Conservation (phyloP, 2,888 invertebrate genomes). For the Trichopoda pennipes region DNA sequence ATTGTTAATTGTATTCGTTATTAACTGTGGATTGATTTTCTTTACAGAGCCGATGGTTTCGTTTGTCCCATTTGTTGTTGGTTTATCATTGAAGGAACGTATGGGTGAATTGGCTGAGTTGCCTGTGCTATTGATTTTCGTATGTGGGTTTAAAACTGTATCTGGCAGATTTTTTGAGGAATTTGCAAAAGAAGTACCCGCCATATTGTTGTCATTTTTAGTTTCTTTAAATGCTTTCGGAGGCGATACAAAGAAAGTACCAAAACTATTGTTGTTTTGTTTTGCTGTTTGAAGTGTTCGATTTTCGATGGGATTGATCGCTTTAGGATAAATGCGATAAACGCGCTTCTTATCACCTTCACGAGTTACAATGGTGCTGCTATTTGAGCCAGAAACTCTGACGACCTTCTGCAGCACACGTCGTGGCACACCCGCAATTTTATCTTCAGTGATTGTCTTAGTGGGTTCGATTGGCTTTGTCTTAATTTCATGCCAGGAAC, state of each 20-base stretch:
- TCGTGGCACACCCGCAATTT: conserved; percentile 32
- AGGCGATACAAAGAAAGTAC: conserved; percentile 26
- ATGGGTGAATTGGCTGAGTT: not conserved
- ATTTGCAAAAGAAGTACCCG: conserved; percentile 46
- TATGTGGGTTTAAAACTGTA: not conserved
- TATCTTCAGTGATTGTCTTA: not conserved
- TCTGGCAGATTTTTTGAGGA: not conserved
- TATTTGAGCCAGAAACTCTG: conserved; percentile 54
- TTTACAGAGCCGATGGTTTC: not conserved
- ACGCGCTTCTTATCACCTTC: conserved; percentile 66
- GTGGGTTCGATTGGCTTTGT: not conserved
- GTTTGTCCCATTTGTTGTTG: not conserved
- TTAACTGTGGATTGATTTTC: not conserved
- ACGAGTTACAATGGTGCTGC: conserved; percentile 42
- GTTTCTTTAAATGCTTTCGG: not conserved
- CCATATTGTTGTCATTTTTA: conserved; percentile 6
- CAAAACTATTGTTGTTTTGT: conserved; percentile 10
- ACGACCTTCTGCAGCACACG: conserved; percentile 68
- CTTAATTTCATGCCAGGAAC: conserved; percentile 37
- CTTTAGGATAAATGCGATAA: conserved; percentile 66
- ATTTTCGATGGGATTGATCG: not conserved
- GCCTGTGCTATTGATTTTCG: not conserved
- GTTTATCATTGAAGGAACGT: not conserved
- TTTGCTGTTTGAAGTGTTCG: not conserved
- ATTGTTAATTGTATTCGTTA: not conserved